phyloP scores from a whole-genome alignment of 2,113 vertebrate genomes.

The Podiceps cristatus region DNA sequence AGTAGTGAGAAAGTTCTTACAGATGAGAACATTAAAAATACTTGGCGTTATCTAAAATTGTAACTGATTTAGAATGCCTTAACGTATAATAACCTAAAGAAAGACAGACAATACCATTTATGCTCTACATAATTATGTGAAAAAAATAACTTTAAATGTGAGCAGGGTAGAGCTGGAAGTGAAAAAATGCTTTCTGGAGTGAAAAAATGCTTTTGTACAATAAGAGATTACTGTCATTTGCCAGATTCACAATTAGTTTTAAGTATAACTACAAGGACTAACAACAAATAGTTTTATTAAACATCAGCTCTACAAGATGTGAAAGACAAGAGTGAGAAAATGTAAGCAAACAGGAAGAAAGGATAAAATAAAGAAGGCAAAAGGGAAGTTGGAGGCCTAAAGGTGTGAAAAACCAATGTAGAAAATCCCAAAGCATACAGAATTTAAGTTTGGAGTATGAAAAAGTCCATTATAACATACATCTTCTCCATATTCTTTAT shows the following conservation, averaged over 20 bases:
- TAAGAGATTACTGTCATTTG: neutral
- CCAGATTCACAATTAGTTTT: neutral
- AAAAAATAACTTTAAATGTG: neutral
- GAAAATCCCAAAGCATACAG: neutral
- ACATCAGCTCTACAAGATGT: neutral
- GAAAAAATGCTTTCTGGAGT: neutral
- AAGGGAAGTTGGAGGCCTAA: neutral
- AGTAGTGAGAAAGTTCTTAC: neutral
- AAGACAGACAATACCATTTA: neutral
- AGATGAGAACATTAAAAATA: neutral
- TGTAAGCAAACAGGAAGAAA: neutral
- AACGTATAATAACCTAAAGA: neutral
- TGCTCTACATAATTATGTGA: neutral
- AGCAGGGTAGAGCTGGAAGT: neutral
- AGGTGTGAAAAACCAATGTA: neutral
- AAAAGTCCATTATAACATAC: slow-evolving; percentile 79
- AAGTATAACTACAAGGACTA: neutral
- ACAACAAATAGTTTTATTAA: neutral
- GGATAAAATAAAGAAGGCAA: neutral
- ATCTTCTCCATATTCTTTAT: slow-evolving; percentile 93
- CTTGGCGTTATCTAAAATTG: neutral
- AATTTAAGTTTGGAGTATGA: slow-evolving; percentile 20
- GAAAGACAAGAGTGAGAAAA: neutral
- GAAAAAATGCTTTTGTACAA: neutral
- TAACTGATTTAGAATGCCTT: neutral